Percentiles rank a stretch among this genome's conserved stretches.
Evolutionary conservation across 1,140 invertebrate genomes (phyloP).

Genomic region (Coelopa frigida): DNA sequence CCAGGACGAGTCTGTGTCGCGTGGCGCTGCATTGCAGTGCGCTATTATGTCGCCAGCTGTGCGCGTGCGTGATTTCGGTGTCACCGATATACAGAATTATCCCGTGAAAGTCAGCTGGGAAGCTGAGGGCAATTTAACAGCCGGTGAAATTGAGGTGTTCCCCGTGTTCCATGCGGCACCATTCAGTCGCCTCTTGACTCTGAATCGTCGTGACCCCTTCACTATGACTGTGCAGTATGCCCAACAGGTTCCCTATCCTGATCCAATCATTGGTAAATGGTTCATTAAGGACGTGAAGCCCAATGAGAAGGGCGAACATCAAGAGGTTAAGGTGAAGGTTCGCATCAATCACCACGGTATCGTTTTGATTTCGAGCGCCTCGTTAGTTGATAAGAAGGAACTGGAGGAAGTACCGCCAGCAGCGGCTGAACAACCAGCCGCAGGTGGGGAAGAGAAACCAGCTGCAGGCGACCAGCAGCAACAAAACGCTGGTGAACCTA

Average conservation of each 20-base stretch:
- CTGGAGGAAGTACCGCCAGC: constrained; percentile 45
- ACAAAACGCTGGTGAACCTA: constrained; percentile 42
- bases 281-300: constrained; percentile 78
- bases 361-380: constrained; percentile 76
- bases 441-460: constrained; percentile 30
- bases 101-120: constrained; percentile 83
- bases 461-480: constrained; percentile 34
- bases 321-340: constrained; percentile 94
- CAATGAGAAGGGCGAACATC: constrained; percentile 74
- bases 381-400: constrained; percentile 76
- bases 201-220: constrained; percentile 84
- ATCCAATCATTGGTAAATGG: constrained; percentile 78
- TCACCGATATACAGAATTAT: constrained; percentile 90
- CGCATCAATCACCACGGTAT: constrained; percentile 90
- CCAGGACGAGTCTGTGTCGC: constrained; percentile 93
- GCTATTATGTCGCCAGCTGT: constrained; percentile 96
- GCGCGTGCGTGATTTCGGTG: constrained; percentile 86
- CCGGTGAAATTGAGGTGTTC: constrained; percentile 70
- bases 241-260: constrained; percentile 62
- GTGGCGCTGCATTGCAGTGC: constrained; percentile 93
- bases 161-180: constrained; percentile 81
- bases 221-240: constrained; percentile 75
- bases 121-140: constrained; percentile 61
- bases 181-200: constrained; percentile 89
- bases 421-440: constrained; percentile 46